Evolutionary conservation across 2,113 vertebrate genomes (phyloP).

Genomic region (Oophaga pumilio): DNA sequence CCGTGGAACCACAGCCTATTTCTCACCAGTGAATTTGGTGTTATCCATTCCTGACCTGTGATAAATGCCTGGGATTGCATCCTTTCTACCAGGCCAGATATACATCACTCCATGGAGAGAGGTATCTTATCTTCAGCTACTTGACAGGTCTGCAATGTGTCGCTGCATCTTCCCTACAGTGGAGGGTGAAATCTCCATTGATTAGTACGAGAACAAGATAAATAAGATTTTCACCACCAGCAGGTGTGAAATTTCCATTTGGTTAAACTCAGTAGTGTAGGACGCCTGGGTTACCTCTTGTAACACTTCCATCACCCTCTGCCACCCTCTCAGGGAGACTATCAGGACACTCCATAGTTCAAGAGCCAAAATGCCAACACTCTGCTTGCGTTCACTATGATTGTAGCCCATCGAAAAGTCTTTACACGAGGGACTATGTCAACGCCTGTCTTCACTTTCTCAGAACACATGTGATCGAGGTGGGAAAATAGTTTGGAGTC

Average conservation of each 20-base stretch:
- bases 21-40: background rate
- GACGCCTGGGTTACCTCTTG: conserved; percentile 18
- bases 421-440: background rate
- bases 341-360: background rate
- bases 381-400: background rate
- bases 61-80: conserved; percentile 25
- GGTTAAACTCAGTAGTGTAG: background rate
- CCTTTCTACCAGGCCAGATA: conserved; percentile 57
- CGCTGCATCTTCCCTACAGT: conserved; percentile 13
- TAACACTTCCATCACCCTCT: background rate
- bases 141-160: conserved; percentile 38
- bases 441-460: conserved; percentile 11
- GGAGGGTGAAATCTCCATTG: conserved; percentile 52
- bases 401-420: conserved; percentile 18
- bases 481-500: background rate
- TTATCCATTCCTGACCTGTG: conserved; percentile 1
- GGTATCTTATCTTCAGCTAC: conserved; percentile 34
- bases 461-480: background rate
- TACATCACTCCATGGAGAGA: background rate
- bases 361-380: conserved; percentile 18
- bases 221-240: background rate
- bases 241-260: background rate
- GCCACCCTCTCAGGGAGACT: conserved; percentile 1
- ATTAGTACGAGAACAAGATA: conserved; percentile 37
- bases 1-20: no score